Percentiles rank a stretch among this genome's conserved stretches.
Conservation (phyloP, 2,888 invertebrate genomes). For the Villa cingulata region DNA sequence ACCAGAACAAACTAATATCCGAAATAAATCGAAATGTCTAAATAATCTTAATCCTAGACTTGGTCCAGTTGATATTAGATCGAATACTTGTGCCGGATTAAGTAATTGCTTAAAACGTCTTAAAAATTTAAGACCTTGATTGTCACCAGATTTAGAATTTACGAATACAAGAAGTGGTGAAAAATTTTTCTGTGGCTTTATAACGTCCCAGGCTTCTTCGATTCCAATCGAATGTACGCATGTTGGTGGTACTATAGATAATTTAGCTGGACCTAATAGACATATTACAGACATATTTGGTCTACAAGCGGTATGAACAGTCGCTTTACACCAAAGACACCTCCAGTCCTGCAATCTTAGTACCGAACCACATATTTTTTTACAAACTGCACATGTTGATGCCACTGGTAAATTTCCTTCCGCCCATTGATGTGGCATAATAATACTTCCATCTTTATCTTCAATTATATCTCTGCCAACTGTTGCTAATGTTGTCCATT, state of each 20-base stretch:
- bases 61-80: slow-evolving; percentile 80
- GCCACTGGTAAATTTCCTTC: slow-evolving; percentile 94
- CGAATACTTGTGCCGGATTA: slow-evolving; percentile 96
- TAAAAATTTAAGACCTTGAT: slow-evolving; percentile 92
- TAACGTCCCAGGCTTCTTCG: slow-evolving; percentile 86
- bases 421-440: slow-evolving; percentile 98
- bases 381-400: slow-evolving; percentile 83
- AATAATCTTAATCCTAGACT: slow-evolving; percentile 75
- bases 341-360: slow-evolving; percentile 89
- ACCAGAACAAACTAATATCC: slow-evolving; percentile 92
- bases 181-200: slow-evolving; percentile 45
- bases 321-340: slow-evolving; percentile 89
- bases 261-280: slow-evolving; percentile 73
- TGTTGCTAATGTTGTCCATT: slow-evolving; percentile 93
- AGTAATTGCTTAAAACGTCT: slow-evolving; percentile 87
- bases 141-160: slow-evolving; percentile 96
- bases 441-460: slow-evolving; percentile 77
- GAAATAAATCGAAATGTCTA: slow-evolving; percentile 88
- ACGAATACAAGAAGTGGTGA: slow-evolving; percentile 87
- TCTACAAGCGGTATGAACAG: slow-evolving; percentile 84
- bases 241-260: slow-evolving; percentile 90
- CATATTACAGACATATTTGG: slow-evolving; percentile 66
- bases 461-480: slow-evolving; percentile 92
- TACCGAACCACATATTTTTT: slow-evolving; percentile 93
- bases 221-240: slow-evolving; percentile 78